A percentile compares a stretch with the other conserved stretches of the same genome.
These are phyloP conservation scores for Heterohyrax brucei DNA, from an alignment of 2,797 vertebrate genomes.

Conservation along the genomic window DNA sequence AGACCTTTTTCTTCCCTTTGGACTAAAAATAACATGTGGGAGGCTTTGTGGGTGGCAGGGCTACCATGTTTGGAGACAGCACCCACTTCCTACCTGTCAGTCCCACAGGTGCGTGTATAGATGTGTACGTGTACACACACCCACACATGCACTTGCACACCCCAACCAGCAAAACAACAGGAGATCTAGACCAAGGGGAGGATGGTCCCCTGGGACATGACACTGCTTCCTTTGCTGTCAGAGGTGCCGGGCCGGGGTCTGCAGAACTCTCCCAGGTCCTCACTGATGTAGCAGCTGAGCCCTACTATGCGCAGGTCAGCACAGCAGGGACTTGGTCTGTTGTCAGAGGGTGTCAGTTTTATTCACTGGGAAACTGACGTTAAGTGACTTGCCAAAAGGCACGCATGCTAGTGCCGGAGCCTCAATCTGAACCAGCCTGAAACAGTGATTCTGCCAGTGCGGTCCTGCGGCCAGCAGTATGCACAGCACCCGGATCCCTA, in stretches of 20 bases:
- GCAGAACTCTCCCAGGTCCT: neutral
- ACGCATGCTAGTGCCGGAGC: rapidly evolving
- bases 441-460: neutral
- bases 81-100: constrained; percentile 31
- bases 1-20: neutral
- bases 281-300: rapidly evolving
- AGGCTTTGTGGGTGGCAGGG: constrained; percentile 83
- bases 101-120: neutral
- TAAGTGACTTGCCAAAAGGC: neutral
- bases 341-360: rapidly evolving
- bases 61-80: constrained; percentile 81
- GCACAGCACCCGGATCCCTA: neutral
- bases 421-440: neutral
- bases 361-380: neutral
- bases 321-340: neutral
- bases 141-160: neutral
- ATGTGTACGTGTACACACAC: rapidly evolving
- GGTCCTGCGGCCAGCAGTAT: rapidly evolving
- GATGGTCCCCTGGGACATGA: rapidly evolving
- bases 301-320: rapidly evolving
- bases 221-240: no score
- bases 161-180: rapidly evolving
- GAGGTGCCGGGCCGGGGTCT: neutral
- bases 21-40: constrained; percentile 73
- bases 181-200: neutral